Evolutionary conservation across 2,113 vertebrate genomes (phyloP).

Genomic region (Lonchura striata): DNA sequence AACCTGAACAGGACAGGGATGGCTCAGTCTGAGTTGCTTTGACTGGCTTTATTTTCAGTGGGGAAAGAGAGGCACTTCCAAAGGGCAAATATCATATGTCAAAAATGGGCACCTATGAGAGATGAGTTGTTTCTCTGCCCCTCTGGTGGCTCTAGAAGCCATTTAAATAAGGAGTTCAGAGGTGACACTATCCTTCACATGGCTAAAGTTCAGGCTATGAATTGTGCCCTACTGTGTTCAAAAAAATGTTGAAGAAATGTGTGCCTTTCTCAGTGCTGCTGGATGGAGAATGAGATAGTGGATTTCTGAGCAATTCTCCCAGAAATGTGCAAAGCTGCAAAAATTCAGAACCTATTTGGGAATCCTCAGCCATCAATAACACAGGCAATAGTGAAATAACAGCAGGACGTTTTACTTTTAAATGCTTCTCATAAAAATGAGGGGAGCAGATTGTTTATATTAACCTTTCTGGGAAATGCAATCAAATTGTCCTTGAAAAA

Average conservation of each 20-base stretch:
- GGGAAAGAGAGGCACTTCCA: background rate
- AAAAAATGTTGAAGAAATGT: background rate
- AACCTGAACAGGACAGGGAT: background rate
- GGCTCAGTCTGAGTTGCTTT: background rate
- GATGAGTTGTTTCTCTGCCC: background rate
- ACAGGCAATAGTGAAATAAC: slow-evolving; percentile 58
- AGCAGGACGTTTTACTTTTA: slow-evolving; percentile 63
- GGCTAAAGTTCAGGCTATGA: background rate
- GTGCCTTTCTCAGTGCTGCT: background rate
- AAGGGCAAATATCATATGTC: background rate
- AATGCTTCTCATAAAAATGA: slow-evolving; percentile 68
- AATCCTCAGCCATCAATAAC: slow-evolving; percentile 65
- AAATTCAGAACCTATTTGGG: slow-evolving; percentile 49
- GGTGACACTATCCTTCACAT: background rate
- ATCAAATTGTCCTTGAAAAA: slow-evolving; percentile 72
- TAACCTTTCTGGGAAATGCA: slow-evolving; percentile 70
- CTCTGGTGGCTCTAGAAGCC: background rate
- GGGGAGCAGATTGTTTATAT: slow-evolving; percentile 70
- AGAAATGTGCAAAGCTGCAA: slow-evolving; percentile 64
- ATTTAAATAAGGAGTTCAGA: background rate
- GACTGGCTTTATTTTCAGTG: background rate
- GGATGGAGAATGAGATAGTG: background rate
- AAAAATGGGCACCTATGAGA: background rate
- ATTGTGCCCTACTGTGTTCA: background rate
- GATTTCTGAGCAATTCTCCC: slow-evolving; percentile 6